These are phyloP conservation scores for Papilio aristodemus DNA, from an alignment of 1,140 invertebrate species.

Conservation along the genomic window DNA sequence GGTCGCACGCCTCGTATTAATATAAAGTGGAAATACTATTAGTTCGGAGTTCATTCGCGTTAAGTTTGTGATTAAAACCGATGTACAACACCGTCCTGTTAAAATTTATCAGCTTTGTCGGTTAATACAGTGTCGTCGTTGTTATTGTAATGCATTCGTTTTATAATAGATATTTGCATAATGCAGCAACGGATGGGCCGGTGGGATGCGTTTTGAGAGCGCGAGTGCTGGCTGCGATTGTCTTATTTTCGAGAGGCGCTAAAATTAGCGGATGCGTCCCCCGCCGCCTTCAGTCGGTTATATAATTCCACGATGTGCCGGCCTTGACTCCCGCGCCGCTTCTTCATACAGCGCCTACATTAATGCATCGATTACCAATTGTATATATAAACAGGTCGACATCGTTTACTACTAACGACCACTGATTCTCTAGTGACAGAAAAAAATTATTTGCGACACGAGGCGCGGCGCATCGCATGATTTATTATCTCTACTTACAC, in stretches of 20 bases:
- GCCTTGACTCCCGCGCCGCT: conserved; percentile 78
- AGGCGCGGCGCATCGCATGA: too few species aligned
- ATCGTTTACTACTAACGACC: background rate
- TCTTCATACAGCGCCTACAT: conserved; percentile 53
- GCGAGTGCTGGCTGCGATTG: conserved; percentile 37
- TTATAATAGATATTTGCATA: conserved; percentile 14
- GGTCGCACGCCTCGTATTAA: conserved; percentile 4
- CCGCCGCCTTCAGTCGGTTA: conserved; percentile 63
- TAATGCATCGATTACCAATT: conserved; percentile 44
- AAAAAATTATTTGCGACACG: background rate
- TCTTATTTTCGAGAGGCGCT: conserved; percentile 65
- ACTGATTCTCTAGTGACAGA: background rate
- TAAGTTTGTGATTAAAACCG: background rate
- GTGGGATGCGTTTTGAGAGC: conserved; percentile 21
- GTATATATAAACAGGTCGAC: conserved; percentile 32
- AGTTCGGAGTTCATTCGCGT: conserved; percentile 1
- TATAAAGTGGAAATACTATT: conserved; percentile 17
- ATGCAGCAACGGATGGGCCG: background rate
- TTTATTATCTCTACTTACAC: too few species aligned
- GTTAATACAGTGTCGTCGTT: background rate
- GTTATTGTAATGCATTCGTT: conserved; percentile 14
- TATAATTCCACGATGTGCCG: conserved; percentile 64
- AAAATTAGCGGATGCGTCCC: conserved; percentile 70
- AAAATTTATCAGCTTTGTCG: conserved; percentile 5
- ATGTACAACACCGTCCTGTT: background rate